Conservation (phyloP, 2,888 invertebrate genomes). For the Ephialtes manifestator region DNA sequence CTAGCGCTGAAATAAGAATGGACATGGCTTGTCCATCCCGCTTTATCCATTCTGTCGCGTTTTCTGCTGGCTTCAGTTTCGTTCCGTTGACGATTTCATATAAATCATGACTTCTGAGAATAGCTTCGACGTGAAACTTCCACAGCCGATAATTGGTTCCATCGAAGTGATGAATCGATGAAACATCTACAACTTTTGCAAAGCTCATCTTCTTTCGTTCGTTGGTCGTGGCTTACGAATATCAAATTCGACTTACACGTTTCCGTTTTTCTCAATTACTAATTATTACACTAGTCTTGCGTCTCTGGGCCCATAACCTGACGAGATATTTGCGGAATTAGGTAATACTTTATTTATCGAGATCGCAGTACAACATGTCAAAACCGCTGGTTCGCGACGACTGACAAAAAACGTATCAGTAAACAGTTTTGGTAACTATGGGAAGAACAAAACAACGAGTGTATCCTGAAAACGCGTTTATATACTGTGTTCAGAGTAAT, state of each 20-base stretch:
- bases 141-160: constrained; percentile 26
- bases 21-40: constrained; percentile 42
- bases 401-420: background rate
- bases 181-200: background rate
- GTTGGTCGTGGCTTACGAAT: constrained; percentile 46
- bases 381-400: background rate
- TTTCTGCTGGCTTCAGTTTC: background rate
- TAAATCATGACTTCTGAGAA: constrained; percentile 32
- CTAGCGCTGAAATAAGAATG: constrained; percentile 15
- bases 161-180: constrained; percentile 9
- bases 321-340: background rate
- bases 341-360: background rate
- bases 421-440: background rate
- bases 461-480: background rate
- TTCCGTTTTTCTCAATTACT: background rate
- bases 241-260: constrained; percentile 9
- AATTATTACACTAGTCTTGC: too few species aligned
- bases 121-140: constrained; percentile 49
- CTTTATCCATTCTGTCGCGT: constrained; percentile 4
- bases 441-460: background rate
- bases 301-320: background rate
- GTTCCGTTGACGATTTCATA: background rate
- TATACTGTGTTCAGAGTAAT: too few species aligned
- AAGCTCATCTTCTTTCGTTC: background rate
- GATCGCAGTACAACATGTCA: background rate